Evolutionary conservation across 2,797 vertebrate genomes (phyloP).

Genomic region (Tinamus major): DNA sequence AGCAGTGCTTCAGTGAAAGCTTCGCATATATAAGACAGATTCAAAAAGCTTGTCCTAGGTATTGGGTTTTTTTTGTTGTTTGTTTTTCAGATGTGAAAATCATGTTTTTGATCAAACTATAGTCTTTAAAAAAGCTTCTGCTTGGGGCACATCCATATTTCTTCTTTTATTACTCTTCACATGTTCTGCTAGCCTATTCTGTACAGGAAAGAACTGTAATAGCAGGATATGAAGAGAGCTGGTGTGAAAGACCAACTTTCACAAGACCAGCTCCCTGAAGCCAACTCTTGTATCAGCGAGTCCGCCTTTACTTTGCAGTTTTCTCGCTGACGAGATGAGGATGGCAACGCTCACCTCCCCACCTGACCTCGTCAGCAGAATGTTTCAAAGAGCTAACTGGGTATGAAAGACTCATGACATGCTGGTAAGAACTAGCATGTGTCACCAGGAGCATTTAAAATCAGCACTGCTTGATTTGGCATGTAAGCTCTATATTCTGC

Average conservation of each 20-base stretch:
- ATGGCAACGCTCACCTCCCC: accelerated
- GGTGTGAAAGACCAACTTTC: no score
- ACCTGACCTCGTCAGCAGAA: accelerated
- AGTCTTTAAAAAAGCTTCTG: not conserved
- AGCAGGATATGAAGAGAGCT: accelerated
- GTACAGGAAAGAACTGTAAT: not conserved
- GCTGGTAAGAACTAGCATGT: accelerated
- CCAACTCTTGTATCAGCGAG: accelerated
- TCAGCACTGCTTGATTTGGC: not conserved
- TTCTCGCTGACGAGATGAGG: accelerated
- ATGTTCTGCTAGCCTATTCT: not conserved
- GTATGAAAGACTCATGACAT: accelerated
- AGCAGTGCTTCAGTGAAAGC: accelerated
- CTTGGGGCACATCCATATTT: not conserved
- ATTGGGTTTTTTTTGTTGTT: not conserved
- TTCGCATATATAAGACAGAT: not conserved
- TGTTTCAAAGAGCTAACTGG: accelerated
- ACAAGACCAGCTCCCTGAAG: no score
- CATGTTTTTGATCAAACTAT: not conserved
- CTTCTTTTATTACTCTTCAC: not conserved
- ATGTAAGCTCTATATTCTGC: not conserved
- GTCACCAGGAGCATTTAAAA: accelerated
- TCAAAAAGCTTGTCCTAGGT: not conserved
- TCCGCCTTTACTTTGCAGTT: not conserved
- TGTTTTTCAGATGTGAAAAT: not conserved